Evolutionary conservation across 2,113 vertebrate species (phyloP).

Genomic region (Colaptes auratus): DNA sequence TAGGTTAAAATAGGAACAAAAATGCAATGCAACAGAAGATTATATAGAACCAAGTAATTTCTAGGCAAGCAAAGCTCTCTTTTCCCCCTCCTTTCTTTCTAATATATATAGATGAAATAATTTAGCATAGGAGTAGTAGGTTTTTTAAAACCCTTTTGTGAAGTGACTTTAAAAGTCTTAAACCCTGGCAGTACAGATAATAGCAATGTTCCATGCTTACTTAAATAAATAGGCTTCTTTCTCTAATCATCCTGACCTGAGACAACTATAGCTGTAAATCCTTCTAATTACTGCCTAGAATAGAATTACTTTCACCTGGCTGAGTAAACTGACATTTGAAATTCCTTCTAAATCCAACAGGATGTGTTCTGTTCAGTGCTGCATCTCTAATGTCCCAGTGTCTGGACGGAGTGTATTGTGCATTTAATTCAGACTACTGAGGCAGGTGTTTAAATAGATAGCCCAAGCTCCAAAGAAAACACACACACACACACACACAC

Average conservation of each 20-base stretch:
- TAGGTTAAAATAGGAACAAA: neutral
- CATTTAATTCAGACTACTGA: neutral
- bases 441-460: conserved; percentile 1
- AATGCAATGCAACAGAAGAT: neutral
- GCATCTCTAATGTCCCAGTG: conserved; percentile 28
- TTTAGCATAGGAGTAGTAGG: neutral
- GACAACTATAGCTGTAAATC: conserved; percentile 37
- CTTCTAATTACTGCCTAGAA: conserved; percentile 50
- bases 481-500: neutral
- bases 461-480: neutral
- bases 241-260: conserved; percentile 8
- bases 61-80: neutral
- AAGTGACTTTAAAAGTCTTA: neutral
- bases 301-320: conserved; percentile 58
- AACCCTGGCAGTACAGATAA: neutral
- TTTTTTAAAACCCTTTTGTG: neutral
- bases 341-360: neutral
- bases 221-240: conserved; percentile 43
- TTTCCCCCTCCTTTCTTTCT: neutral
- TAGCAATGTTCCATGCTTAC: neutral
- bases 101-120: neutral
- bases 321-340: conserved; percentile 48
- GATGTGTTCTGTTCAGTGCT: neutral
- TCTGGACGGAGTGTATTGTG: neutral
- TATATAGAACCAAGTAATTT: neutral